Evolutionary conservation across 2,797 vertebrate species (phyloP), one percentile per base, ranked within the genome.

Genomic region (Erithacus rubecula): DNA sequence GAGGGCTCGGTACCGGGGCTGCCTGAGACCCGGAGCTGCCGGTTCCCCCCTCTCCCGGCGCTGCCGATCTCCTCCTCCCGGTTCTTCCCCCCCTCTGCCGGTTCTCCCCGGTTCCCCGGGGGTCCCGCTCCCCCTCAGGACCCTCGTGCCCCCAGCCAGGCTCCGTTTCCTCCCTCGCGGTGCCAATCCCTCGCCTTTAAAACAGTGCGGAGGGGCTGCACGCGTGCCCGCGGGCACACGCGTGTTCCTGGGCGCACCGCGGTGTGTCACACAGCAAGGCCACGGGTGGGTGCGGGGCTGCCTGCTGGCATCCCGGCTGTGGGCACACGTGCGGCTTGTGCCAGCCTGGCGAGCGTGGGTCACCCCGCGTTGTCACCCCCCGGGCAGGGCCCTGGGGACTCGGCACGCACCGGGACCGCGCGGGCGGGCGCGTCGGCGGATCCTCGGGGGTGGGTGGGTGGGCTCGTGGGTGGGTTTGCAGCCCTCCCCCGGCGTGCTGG

Each of bases 261-360:
- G 80, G 30, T 7, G 70, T 94, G 92, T 83, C 84, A 47, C n/a
- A 55, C 58, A 1, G 71, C 47, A 5, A 83, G 87, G 91, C 93
- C 89, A 46, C 10, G 43, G 75, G 83, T 5, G 47, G 62, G 60
- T 11, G 80, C 80, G 5, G 59, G 76, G 64, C 70, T 74, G 51
- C 60, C 37, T 26, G 60, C 44, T 15, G 82, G 46, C 70, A n/a
- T 15, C 74, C 53, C n/a, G 1, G 15, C 47, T 2, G 46, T 0
- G 58, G 83, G 53, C 83, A 90, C 41, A 9, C 21, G 18, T 6
- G n/a, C 47, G 77, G 58, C 16, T 60, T 5, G 78, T 5, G 56
- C 79, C 58, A 62, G 79, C 75, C 56, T 0, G 46, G n/a, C 74
- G 11, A 5, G 55, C 12, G 74, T 70, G 79, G 92, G 56, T 22